A percentile compares a stretch with the other conserved stretches of the same genome.
These are phyloP conservation scores for Rhinatrema bivittatum DNA, from an alignment of 2,797 vertebrate genomes.

Conservation along the genomic window DNA sequence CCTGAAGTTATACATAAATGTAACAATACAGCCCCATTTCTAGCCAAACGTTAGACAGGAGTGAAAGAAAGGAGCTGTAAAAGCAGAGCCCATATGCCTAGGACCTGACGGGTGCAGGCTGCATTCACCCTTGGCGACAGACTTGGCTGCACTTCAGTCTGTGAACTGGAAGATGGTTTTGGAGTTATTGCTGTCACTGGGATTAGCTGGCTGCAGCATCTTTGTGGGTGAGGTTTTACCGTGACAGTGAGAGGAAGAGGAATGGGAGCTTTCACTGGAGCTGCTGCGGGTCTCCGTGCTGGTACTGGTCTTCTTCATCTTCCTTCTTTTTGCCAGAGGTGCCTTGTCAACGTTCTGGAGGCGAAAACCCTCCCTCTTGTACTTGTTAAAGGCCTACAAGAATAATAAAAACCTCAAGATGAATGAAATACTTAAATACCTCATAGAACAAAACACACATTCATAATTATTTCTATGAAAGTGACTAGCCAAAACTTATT, in stretches of 20 bases:
- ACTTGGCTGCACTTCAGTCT: slow-evolving; percentile 54
- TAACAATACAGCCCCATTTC: too few species aligned
- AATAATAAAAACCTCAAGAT: slow-evolving; percentile 4
- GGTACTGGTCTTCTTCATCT: slow-evolving; percentile 97
- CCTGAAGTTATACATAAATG: too few species aligned
- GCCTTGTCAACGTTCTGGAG: slow-evolving; percentile 98
- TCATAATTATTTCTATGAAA: not conserved
- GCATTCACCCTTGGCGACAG: not conserved
- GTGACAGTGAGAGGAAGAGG: slow-evolving; percentile 87
- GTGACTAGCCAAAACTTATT: too few species aligned
- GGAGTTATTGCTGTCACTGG: slow-evolving; percentile 48
- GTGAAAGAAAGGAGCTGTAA: too few species aligned
- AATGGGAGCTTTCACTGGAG: slow-evolving; percentile 92
- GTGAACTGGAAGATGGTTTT: slow-evolving; percentile 80
- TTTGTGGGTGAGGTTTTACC: slow-evolving; percentile 74
- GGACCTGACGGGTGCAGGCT: not conserved
- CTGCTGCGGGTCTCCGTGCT: slow-evolving; percentile 97
- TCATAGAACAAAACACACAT: too few species aligned
- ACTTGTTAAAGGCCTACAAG: slow-evolving; percentile 92
- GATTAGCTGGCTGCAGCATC: slow-evolving; percentile 50
- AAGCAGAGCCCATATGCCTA: too few species aligned
- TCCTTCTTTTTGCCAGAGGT: slow-evolving; percentile 91
- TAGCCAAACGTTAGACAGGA: too few species aligned
- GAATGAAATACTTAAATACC: not conserved
- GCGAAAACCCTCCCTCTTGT: slow-evolving; percentile 93